phyloP scores from a whole-genome alignment of 2,797 vertebrate genomes.

The Sebastes minor region DNA sequence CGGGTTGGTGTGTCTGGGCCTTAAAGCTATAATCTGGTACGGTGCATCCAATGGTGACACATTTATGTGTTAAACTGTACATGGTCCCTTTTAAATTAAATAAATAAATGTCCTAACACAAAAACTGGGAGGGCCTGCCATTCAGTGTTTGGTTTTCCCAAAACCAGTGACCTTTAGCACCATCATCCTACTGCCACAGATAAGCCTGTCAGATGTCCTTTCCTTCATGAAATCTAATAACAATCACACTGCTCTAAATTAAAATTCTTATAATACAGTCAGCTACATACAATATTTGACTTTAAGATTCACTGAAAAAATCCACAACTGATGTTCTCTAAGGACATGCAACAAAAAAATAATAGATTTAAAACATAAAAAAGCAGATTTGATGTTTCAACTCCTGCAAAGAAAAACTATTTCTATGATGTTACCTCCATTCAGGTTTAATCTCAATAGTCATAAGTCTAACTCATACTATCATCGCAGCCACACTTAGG shows the following conservation, averaged over 20 bases:
- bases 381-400: neutral
- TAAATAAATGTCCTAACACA: neutral
- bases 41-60: neutral
- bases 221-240: constrained; percentile 11
- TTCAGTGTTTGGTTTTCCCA: constrained; percentile 10
- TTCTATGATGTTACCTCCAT: neutral
- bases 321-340: neutral
- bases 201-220: constrained; percentile 22
- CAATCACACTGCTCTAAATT: neutral
- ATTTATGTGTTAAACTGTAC: neutral
- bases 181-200: constrained; percentile 17
- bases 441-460: neutral
- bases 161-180: constrained; percentile 27
- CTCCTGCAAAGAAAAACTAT: neutral
- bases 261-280: neutral
- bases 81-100: neutral
- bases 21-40: neutral
- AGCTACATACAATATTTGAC: neutral
- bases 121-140: neutral
- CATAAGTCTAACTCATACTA: neutral
- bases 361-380: neutral
- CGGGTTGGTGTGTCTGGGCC: too few species aligned
- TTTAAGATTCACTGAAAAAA: neutral
- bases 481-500: neutral
- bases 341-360: neutral